Percentiles rank a stretch among this genome's conserved stretches.
Conservation (phyloP, 2,888 invertebrate genomes). For the Nymphalis urticae region DNA sequence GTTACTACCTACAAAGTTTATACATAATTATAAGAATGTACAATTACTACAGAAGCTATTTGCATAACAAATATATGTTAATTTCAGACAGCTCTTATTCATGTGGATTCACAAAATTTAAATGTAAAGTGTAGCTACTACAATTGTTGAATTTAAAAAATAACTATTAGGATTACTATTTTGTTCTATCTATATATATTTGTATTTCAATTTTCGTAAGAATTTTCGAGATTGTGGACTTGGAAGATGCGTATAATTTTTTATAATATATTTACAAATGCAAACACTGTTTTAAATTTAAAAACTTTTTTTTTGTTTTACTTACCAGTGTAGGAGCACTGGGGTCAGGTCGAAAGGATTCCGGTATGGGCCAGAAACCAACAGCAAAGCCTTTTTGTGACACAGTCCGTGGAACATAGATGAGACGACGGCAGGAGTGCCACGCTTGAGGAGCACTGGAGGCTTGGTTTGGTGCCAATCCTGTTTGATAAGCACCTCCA, state of each 20-base stretch:
- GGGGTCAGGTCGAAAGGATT: constrained; percentile 98
- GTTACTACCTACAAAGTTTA: not conserved
- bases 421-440: constrained; percentile 93
- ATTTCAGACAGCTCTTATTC: constrained; percentile 26
- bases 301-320: constrained; percentile 8
- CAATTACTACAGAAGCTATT: constrained; percentile 24
- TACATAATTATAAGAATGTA: constrained; percentile 13
- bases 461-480: constrained; percentile 56
- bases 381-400: constrained; percentile 95
- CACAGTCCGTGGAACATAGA: constrained; percentile 95
- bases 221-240: no score
- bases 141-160: no score
- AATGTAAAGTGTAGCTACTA: not conserved
- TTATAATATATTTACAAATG: no score
- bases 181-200: no score
- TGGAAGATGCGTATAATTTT: no score
- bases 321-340: constrained; percentile 90
- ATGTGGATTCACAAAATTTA: constrained; percentile 1
- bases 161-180: no score
- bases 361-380: constrained; percentile 99
- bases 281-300: not conserved
- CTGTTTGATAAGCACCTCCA: constrained; percentile 67
- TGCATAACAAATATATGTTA: constrained; percentile 31
- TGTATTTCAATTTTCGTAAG: no score
- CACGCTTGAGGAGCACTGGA: constrained; percentile 86